Conservation (phyloP, 2,113 vertebrate genomes). For the Spea multiplicata region DNA sequence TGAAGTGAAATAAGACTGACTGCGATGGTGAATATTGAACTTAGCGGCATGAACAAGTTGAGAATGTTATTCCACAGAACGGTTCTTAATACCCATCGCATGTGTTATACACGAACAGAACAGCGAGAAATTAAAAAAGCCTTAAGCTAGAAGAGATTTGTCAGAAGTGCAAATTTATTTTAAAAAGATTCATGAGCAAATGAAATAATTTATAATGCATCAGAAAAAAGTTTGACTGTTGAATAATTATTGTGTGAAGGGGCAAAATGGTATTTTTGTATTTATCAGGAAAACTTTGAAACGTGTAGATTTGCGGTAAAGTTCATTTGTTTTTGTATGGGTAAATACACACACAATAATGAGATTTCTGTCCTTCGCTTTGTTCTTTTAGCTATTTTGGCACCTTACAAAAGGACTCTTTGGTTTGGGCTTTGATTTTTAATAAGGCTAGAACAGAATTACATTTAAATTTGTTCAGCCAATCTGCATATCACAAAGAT, state of each 20-base stretch:
- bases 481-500: constrained; percentile 48
- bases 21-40: constrained; percentile 13
- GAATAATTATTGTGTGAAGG: constrained; percentile 45
- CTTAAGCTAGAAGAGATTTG: constrained; percentile 41
- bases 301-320: constrained; percentile 12
- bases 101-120: constrained; percentile 44
- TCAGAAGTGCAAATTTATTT: constrained; percentile 50
- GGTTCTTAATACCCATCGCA: constrained; percentile 37
- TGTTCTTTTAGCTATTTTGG: constrained; percentile 42
- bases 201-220: constrained; percentile 48
- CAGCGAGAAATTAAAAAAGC: constrained; percentile 49
- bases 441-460: constrained; percentile 45
- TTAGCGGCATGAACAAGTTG: constrained; percentile 15
- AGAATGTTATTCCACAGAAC: constrained; percentile 21
- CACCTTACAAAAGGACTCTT: constrained; percentile 42
- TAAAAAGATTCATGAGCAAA: constrained; percentile 47
- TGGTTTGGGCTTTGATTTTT: constrained; percentile 48
- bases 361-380: constrained; percentile 48
- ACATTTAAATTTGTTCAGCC: constrained; percentile 38
- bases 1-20: background rate
- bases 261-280: constrained; percentile 30
- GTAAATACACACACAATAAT: constrained; percentile 48
- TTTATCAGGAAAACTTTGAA: constrained; percentile 39
- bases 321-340: constrained; percentile 38
- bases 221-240: constrained; percentile 36